Evolutionary conservation across 2,888 invertebrate genomes (phyloP), one percentile per base, ranked within the genome.

Genomic region (Galerucella nymphaeae): DNA sequence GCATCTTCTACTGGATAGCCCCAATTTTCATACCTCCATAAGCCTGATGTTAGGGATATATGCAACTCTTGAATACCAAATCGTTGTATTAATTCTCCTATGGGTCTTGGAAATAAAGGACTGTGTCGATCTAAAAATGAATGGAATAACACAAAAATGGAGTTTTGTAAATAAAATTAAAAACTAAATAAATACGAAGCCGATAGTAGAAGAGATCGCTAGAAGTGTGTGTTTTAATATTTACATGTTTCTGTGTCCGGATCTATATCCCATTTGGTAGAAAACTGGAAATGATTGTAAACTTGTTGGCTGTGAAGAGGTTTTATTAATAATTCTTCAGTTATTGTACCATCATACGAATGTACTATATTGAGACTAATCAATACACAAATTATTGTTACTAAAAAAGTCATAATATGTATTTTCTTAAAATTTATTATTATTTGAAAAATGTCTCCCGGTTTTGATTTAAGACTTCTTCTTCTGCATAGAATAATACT

Each of bases 21-120:
- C 98, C 98, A 99, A 70, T 92, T 91, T 79, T 94, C 92, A 85
- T 97, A 94, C 75, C 94, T 91, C 99, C 99, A 99, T 70, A 96
- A 88, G 0, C 99, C 99, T 86, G 96, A 96, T 0, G 97, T 97
- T 72, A 99, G 89, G 71, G 94, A 94, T 64, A 99, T 89, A 83
- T 98, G 97, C 20, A 99, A 86, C 85, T 98, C 98, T 84, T 94
- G 93, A 0, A 99, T 93, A 83, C 93, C 90, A 84, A 96, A 96
- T 45, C 93, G 90, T 59, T 92, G 90, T 79, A 98, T 89, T 57
- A 98, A 92, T 88, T 98, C 98, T 13, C 95, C 94, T 65, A 98
- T 88, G 1, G 96, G 92, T 82, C 96, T 91, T 2, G 98, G 96
- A 83, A 98, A 95, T 70, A 98, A 87, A 82, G 94, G 91, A 55